Evolutionary conservation across 2,797 vertebrate species (phyloP).

Genomic region (Emydoidea blandingii): DNA sequence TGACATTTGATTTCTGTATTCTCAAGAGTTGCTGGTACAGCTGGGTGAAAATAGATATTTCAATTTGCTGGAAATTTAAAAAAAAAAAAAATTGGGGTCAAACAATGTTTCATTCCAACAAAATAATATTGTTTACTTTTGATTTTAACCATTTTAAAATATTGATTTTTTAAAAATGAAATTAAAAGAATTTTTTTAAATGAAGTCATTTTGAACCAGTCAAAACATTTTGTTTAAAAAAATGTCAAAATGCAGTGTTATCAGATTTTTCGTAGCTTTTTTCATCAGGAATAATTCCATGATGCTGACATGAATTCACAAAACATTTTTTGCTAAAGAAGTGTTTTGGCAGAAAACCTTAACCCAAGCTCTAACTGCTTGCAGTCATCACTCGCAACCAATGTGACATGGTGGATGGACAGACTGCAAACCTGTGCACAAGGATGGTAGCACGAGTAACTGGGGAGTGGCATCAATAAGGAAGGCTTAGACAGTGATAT

Average conservation of each 20-base stretch:
- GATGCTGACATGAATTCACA: not conserved
- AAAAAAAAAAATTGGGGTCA: not conserved
- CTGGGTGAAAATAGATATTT: not conserved
- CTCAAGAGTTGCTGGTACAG: not conserved
- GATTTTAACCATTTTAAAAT: not conserved
- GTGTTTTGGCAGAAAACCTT: not conserved
- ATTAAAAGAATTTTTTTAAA: not conserved
- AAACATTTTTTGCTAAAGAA: not conserved
- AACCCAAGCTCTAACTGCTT: not conserved
- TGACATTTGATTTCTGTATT: not conserved
- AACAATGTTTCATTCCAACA: not conserved
- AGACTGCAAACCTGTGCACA: not conserved
- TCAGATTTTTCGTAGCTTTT: not conserved
- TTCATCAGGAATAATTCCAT: not conserved
- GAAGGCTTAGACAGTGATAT: not conserved
- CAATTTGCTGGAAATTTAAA: not conserved
- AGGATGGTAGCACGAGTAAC: rapidly evolving
- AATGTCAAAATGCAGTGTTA: not conserved
- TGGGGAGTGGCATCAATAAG: not conserved
- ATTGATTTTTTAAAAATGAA: not conserved
- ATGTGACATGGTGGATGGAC: rapidly evolving
- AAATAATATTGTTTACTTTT: not conserved
- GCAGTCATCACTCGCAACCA: rapidly evolving
- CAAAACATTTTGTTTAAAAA: not conserved
- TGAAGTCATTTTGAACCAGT: not conserved